These are phyloP conservation scores for Champsocephalus gunnari DNA, from an alignment of 2,797 vertebrate species.

Conservation along the genomic window DNA sequence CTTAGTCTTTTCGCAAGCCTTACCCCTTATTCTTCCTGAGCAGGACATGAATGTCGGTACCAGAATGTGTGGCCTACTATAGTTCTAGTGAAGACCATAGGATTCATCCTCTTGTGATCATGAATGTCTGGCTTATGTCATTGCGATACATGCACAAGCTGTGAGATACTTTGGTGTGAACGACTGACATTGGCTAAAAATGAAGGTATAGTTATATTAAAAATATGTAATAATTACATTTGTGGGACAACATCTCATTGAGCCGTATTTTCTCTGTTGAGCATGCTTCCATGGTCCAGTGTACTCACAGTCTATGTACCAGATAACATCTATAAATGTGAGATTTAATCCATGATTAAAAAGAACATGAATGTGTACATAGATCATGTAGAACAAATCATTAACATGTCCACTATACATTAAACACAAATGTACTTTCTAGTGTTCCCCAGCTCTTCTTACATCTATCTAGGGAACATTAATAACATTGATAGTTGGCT, in stretches of 20 bases:
- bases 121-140: background rate
- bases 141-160: conserved; percentile 1
- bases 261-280: conserved; percentile 46
- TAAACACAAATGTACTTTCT: conserved; percentile 48
- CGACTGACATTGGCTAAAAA: background rate
- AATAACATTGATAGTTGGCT: conserved; percentile 52
- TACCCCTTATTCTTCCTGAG: background rate
- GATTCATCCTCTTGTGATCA: background rate
- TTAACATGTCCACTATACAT: conserved; percentile 50
- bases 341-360: conserved; percentile 56
- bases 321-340: conserved; percentile 67
- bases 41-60: background rate
- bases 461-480: conserved; percentile 45
- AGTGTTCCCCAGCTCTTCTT: conserved; percentile 33
- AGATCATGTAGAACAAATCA: conserved; percentile 59
- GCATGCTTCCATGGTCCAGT: conserved; percentile 74
- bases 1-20: background rate
- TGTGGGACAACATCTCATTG: conserved; percentile 20
- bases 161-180: conserved; percentile 8
- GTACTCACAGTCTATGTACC: conserved; percentile 80
- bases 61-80: background rate
- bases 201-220: conserved; percentile 38
- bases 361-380: conserved; percentile 55
- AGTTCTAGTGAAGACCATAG: background rate
- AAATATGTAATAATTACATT: conserved; percentile 21